Percentiles rank a stretch among this genome's conserved stretches.
These are phyloP conservation scores for Chitala chitala DNA, from an alignment of 2,113 vertebrate species.

Conservation along the genomic window DNA sequence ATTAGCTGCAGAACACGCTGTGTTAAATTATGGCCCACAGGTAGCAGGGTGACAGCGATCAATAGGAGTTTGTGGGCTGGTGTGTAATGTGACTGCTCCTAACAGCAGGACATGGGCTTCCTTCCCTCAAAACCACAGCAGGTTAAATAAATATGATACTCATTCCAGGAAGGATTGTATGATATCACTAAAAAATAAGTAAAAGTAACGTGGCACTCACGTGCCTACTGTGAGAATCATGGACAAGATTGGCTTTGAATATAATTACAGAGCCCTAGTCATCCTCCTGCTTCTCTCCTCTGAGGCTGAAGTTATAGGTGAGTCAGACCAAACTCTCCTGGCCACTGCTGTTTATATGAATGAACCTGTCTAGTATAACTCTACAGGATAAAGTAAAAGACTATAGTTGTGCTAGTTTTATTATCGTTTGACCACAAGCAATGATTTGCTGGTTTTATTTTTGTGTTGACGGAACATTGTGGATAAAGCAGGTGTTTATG, in stretches of 20 bases:
- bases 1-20: slow-evolving; percentile 81
- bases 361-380: too few relatives aligned
- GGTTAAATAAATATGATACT: slow-evolving; percentile 98
- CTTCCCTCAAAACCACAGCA: slow-evolving; percentile 81
- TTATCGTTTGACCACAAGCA: too few relatives aligned
- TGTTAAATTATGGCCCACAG: slow-evolving; percentile 95
- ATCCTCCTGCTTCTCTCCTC: neutral
- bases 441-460: too few relatives aligned
- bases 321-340: too few relatives aligned
- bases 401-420: too few relatives aligned
- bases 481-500: too few relatives aligned
- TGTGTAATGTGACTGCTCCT: slow-evolving; percentile 86
- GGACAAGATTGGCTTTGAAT: slow-evolving; percentile 68
- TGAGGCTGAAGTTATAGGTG: too few relatives aligned
- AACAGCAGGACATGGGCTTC: slow-evolving; percentile 80
- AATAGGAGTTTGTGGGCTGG: slow-evolving; percentile 88
- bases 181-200: slow-evolving; percentile 81
- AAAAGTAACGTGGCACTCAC: slow-evolving; percentile 63
- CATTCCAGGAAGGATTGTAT: slow-evolving; percentile 65
- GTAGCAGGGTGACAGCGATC: slow-evolving; percentile 87
- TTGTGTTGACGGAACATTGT: too few relatives aligned
- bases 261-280: slow-evolving; percentile 42
- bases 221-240: slow-evolving; percentile 68
- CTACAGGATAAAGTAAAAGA: too few relatives aligned
- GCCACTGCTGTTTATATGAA: too few relatives aligned